A percentile compares a stretch with the other conserved stretches of the same genome.
Evolutionary conservation across 2,113 vertebrate species (phyloP).

Genomic region (Vulpes ferrilata): DNA sequence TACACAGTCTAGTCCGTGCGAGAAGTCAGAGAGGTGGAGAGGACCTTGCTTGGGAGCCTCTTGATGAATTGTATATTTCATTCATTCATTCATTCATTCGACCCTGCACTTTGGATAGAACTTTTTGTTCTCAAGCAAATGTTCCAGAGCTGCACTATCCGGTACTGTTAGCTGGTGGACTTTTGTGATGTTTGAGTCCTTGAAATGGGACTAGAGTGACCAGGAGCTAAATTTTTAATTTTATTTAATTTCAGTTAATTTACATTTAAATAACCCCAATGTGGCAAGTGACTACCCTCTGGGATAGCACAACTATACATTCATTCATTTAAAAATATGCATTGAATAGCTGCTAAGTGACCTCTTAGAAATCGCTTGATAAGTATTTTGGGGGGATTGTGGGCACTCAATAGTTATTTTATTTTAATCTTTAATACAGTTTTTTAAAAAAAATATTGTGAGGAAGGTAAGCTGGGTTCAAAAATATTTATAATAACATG

Average conservation of each 20-base stretch:
- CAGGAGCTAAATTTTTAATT: neutral
- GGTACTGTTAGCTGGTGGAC: neutral
- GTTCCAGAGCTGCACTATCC: no score
- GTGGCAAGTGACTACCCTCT: neutral
- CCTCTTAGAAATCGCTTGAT: neutral
- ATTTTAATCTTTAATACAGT: neutral
- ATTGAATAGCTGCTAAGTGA: neutral
- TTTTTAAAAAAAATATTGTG: neutral
- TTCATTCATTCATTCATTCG: neutral
- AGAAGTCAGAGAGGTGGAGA: neutral
- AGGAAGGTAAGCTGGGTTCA: neutral
- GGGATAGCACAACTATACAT: neutral
- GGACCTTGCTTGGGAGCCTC: neutral
- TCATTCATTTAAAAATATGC: slow-evolving; percentile 30
- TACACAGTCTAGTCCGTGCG: neutral
- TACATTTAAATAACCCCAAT: neutral
- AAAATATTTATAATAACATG: neutral
- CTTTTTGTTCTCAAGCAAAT: neutral
- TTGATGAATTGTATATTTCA: neutral
- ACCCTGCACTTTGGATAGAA: neutral
- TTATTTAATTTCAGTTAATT: neutral
- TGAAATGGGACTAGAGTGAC: neutral
- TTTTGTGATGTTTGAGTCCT: neutral
- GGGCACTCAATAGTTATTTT: neutral
- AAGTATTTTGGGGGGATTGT: neutral